Evolutionary conservation across 1,140 invertebrate species (phyloP), one percentile per base, ranked within the genome.

Genomic region (Papilio polyxenes): DNA sequence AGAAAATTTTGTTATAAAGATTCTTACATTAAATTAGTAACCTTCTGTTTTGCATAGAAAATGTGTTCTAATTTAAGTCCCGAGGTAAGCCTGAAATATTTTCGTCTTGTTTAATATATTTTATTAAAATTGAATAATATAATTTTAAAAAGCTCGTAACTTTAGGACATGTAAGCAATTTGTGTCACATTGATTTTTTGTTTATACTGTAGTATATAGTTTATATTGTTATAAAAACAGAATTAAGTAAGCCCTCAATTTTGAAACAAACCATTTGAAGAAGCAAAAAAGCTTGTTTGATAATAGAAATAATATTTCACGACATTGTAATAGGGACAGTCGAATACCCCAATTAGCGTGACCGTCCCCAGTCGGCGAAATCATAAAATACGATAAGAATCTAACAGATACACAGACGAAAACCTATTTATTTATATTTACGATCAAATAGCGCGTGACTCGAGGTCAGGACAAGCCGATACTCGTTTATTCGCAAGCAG

Each of bases 341-440:
- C 84, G 83, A 89, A 88, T 85, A 85, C 80, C 82, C 82, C 86
- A 85, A 87, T 90, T 91, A 93, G 86, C 84, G 87, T 82, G 86
- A 88, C 84, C 86, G 84, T 87, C 87, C 85, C 83, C 88, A 87
- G 87, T 89, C 88, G 89, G 90, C 87, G 87, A 86, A 90, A 89
- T 85, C 88, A 92, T 93, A 93, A 93, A 93, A 91, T 89, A 92
- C 90, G 90, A 93, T 93, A 93, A 91, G 87, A 86, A 91, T 92
- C 90, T 85, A 85, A 83, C 90, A 90, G 87, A 89, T 87, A 91
- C 89, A 91, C 87, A 87, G 87, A 85, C 86, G 86, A 86, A 86
- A 88, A 88, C 89, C 87, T 87, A 90, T 92, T 91, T 92, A 91
- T 91, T 92, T 89, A 88, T 92, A 91, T 92, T 93, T 92, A 92